Conservation (phyloP, 2,113 vertebrate genomes). For the Ictidomys tridecemlineatus region DNA sequence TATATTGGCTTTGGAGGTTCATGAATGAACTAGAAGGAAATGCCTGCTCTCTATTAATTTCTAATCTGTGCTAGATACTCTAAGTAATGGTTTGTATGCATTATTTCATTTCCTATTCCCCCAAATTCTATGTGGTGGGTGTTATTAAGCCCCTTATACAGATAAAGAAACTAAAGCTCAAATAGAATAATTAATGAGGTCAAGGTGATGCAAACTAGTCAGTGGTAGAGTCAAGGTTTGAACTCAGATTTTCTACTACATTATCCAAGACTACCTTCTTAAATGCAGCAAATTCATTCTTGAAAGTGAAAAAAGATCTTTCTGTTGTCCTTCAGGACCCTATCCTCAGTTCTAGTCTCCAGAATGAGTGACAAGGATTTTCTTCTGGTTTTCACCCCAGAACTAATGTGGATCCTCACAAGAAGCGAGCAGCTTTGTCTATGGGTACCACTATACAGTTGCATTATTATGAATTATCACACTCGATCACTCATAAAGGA, state of each 20-base stretch:
- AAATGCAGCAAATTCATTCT: not conserved
- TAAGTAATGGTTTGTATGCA: not conserved
- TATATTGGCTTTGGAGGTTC: not conserved
- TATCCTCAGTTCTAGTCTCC: not conserved
- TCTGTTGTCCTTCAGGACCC: not conserved
- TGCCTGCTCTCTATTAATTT: not conserved
- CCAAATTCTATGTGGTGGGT: not conserved
- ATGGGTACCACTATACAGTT: no score
- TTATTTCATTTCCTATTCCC: constrained; percentile 15
- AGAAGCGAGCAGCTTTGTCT: not conserved
- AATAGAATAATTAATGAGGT: not conserved
- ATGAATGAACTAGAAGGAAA: not conserved
- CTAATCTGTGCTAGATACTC: not conserved
- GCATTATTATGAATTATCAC: not conserved
- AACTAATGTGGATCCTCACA: not conserved
- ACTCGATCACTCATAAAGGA: not conserved
- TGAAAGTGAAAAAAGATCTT: not conserved
- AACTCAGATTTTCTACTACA: not conserved
- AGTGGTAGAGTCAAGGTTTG: not conserved
- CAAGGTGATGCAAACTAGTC: not conserved
- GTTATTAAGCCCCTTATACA: constrained; percentile 23
- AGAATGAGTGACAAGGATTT: not conserved
- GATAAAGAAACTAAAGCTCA: constrained; percentile 34
- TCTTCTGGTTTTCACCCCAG: not conserved
- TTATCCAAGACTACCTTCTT: not conserved